These are phyloP conservation scores for Otis tarda DNA, from an alignment of 2,113 vertebrate species.

Conservation along the genomic window DNA sequence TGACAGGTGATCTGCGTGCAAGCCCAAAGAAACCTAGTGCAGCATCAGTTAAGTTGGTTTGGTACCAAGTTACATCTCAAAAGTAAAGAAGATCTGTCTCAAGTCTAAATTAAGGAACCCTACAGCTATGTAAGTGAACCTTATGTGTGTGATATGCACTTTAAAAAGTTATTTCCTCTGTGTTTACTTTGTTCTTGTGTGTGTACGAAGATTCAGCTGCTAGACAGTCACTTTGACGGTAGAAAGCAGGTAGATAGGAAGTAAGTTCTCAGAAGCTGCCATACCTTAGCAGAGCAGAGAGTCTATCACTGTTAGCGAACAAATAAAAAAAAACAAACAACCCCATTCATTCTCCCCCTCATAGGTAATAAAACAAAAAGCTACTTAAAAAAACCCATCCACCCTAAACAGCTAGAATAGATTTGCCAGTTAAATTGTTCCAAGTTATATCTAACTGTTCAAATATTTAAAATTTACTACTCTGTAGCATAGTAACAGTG, in stretches of 20 bases:
- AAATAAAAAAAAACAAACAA: not conserved
- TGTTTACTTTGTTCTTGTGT: not conserved
- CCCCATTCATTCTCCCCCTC: not conserved
- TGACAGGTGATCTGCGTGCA: not conserved
- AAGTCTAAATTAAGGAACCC: not conserved
- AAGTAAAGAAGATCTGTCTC: not conserved
- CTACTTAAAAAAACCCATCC: not conserved
- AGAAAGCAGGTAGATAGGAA: not conserved
- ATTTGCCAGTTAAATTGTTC: not conserved
- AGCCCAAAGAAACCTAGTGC: not conserved
- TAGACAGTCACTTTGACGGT: not conserved
- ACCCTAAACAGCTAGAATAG: not conserved
- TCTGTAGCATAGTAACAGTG: not conserved
- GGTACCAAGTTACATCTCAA: not conserved
- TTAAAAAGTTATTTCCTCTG: not conserved
- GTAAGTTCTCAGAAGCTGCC: not conserved
- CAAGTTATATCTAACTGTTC: not conserved
- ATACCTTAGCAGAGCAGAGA: not conserved
- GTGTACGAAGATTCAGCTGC: not conserved
- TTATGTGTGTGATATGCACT: not conserved
- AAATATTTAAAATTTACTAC: not conserved
- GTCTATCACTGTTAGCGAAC: not conserved
- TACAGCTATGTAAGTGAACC: not conserved
- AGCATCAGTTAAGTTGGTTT: not conserved
- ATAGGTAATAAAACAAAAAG: not conserved